Conservation (phyloP, 2,113 vertebrate species). For the Xiphophorus hellerii region DNA sequence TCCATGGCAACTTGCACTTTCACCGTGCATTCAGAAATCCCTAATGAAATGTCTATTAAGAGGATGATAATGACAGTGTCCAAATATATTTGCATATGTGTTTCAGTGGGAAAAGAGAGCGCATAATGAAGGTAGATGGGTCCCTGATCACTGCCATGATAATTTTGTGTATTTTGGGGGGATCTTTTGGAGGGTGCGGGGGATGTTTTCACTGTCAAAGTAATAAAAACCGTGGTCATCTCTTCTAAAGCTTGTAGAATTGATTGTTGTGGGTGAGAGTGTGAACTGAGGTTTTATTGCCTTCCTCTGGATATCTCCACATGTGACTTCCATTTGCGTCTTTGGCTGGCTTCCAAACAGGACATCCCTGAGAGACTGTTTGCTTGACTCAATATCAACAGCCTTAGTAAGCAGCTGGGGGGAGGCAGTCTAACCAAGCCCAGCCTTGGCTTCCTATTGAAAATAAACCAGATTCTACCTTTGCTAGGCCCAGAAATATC, state of each 20-base stretch:
- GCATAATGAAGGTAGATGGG: conserved; percentile 25
- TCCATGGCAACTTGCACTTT: conserved; percentile 82
- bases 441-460: conserved; percentile 69
- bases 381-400: conserved; percentile 81
- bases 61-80: conserved; percentile 81
- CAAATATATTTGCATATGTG: conserved; percentile 82
- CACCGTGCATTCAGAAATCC: conserved; percentile 72
- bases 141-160: conserved; percentile 29
- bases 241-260: conserved; percentile 1
- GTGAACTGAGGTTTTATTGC: conserved; percentile 56
- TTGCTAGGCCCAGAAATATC: conserved; percentile 65
- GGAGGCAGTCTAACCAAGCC: conserved; percentile 24
- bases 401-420: conserved; percentile 62
- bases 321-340: conserved; percentile 80
- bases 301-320: conserved; percentile 69
- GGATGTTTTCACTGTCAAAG: conserved; percentile 16
- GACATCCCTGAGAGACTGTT: conserved; percentile 83
- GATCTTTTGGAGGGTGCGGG: neutral
- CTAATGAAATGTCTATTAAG: conserved; percentile 85
- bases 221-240: conserved; percentile 1
- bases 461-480: conserved; percentile 74
- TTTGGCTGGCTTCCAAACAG: conserved; percentile 78
- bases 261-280: conserved; percentile 34
- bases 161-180: neutral
- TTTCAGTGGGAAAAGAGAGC: conserved; percentile 37